phyloP scores from a whole-genome alignment of 1,140 invertebrate species.

The Bicyclus anynana region DNA sequence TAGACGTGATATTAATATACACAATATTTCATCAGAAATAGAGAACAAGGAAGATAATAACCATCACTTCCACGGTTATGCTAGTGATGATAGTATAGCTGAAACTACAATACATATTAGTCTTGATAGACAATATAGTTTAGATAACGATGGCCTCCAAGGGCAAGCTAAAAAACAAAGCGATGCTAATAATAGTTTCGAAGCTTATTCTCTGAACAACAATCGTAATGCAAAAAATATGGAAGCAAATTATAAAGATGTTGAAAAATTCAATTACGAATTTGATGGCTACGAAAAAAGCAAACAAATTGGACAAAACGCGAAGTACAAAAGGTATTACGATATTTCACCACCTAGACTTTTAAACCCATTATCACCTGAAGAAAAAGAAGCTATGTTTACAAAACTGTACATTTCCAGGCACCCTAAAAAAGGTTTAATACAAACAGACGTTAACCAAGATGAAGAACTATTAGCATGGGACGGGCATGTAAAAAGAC shows the following conservation, averaged over 20 bases:
- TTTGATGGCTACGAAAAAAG: background rate
- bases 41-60: slow-evolving; percentile 24
- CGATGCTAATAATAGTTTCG: slow-evolving; percentile 6
- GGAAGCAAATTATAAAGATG: slow-evolving; percentile 35
- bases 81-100: slow-evolving; percentile 65
- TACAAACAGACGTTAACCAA: background rate
- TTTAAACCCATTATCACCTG: background rate
- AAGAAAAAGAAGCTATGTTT: slow-evolving; percentile 7
- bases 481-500: background rate
- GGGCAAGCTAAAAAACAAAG: slow-evolving; percentile 3
- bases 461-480: background rate
- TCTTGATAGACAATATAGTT: slow-evolving; percentile 40
- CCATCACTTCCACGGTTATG: slow-evolving; percentile 58
- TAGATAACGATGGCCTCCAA: slow-evolving; percentile 17
- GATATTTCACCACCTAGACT: background rate
- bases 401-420: slow-evolving; percentile 3
- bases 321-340: background rate
- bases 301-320: background rate
- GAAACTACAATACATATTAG: slow-evolving; percentile 63
- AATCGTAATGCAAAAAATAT: slow-evolving; percentile 37
- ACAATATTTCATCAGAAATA: background rate
- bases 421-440: background rate
- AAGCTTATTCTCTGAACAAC: slow-evolving; percentile 10
- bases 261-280: background rate
- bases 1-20: background rate